phyloP scores from a whole-genome alignment of 2,113 vertebrate genomes.

The Hemiscyllium ocellatum region DNA sequence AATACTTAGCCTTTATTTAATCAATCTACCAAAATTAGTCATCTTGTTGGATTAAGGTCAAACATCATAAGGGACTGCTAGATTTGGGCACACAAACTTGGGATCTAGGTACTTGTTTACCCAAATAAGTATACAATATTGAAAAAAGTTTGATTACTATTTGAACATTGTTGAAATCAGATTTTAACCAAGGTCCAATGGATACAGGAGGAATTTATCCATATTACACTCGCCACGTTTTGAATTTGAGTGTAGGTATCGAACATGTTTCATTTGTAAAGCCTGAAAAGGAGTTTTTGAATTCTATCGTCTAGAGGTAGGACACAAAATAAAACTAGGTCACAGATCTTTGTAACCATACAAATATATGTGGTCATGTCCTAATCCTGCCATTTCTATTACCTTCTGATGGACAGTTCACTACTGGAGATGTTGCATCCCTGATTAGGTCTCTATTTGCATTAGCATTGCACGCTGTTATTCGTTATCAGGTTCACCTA shows the following conservation, averaged over 20 bases:
- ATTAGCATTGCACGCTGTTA: not conserved
- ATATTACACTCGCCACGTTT: too few relatives aligned
- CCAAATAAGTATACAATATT: not conserved
- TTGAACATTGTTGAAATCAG: not conserved
- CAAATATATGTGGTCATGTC: not conserved
- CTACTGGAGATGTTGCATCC: not conserved
- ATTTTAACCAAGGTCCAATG: not conserved
- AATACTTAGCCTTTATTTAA: too few relatives aligned
- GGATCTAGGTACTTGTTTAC: not conserved
- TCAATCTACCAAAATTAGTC: not conserved
- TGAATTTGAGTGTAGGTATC: not conserved
- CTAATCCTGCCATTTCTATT: not conserved
- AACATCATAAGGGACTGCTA: not conserved
- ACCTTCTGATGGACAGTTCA: not conserved
- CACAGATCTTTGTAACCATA: not conserved
- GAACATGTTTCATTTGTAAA: not conserved
- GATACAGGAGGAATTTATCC: not conserved
- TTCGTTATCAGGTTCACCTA: not conserved
- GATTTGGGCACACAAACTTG: not conserved
- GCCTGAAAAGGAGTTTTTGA: not conserved
- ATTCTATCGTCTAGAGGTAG: not conserved
- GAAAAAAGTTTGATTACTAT: not conserved
- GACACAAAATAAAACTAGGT: not conserved
- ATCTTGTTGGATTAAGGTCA: not conserved
- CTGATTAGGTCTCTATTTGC: not conserved